phyloP scores from a whole-genome alignment of 35 echinoderm and acorn worm species.

The Stichopus chloronotus region DNA sequence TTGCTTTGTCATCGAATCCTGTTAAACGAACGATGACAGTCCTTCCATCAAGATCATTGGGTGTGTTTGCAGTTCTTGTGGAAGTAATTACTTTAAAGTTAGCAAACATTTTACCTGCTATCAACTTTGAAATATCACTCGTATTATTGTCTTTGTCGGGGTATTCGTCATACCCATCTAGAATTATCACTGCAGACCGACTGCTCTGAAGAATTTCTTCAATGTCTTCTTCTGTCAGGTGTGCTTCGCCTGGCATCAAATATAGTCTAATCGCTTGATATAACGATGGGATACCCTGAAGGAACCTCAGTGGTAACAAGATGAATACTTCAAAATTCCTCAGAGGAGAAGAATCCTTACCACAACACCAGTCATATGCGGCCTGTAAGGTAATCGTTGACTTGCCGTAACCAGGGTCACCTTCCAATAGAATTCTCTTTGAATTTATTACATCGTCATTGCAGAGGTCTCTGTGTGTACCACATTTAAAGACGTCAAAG shows the following conservation, averaged over 20 bases:
- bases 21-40: neutral
- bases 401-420: slow-evolving; percentile 18
- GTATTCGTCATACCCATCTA: slow-evolving; percentile 34
- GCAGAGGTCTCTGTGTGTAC: neutral
- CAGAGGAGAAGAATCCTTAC: neutral
- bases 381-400: neutral
- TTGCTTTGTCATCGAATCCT: neutral
- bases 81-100: neutral
- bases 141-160: neutral
- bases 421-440: neutral
- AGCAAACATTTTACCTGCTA: slow-evolving; percentile 15
- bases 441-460: neutral
- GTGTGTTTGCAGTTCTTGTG: neutral
- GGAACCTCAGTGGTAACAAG: neutral
- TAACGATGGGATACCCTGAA: neutral
- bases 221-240: neutral
- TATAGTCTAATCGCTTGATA: neutral
- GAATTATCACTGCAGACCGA: neutral
- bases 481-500: neutral
- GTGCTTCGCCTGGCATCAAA: neutral
- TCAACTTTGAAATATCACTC: neutral
- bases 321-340: neutral
- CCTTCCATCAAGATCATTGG: neutral
- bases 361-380: slow-evolving; percentile 14
- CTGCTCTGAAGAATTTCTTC: neutral